Evolutionary conservation across 2,113 vertebrate species (phyloP).

Genomic region (Ailurus styani): DNA sequence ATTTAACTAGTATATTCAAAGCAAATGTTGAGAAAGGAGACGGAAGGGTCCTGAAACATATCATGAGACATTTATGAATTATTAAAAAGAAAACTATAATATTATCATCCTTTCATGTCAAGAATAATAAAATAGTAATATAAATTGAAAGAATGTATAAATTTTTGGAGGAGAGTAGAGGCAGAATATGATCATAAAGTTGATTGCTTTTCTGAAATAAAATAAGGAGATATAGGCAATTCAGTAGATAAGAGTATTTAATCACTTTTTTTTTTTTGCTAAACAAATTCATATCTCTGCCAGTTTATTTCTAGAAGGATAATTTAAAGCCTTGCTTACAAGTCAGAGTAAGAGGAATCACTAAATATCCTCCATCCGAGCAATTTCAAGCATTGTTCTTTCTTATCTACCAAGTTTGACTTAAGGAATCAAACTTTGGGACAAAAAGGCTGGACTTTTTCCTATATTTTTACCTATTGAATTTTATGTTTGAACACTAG

Average conservation of each 20-base stretch:
- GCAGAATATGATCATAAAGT: conserved; percentile 28
- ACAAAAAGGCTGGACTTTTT: not conserved
- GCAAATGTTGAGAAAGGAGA: conserved; percentile 19
- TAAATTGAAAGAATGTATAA: conserved; percentile 19
- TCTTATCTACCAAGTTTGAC: not conserved
- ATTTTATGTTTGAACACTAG: conserved; percentile 2
- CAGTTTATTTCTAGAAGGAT: conserved; percentile 4
- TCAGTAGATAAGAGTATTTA: not conserved
- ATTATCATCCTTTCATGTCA: conserved; percentile 12
- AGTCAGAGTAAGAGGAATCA: not conserved
- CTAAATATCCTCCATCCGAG: not conserved
- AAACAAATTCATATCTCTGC: conserved; percentile 4
- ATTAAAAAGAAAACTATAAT: conserved; percentile 38
- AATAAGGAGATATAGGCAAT: not conserved
- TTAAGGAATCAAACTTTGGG: not conserved
- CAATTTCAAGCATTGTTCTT: not conserved
- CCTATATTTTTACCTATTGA: not conserved
- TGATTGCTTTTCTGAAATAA: conserved; percentile 47
- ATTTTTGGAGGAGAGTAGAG: not conserved
- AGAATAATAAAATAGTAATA: conserved; percentile 2
- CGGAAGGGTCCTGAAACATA: not conserved
- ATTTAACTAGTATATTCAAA: conserved; percentile 21
- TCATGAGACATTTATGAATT: conserved; percentile 41
- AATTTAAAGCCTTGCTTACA: conserved; percentile 6
- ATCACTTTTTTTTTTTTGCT: conserved; percentile 16